Percentiles rank a stretch among this genome's conserved stretches.
Evolutionary conservation across 2,888 invertebrate genomes (phyloP).

Genomic region (Argynnis bischoffii): DNA sequence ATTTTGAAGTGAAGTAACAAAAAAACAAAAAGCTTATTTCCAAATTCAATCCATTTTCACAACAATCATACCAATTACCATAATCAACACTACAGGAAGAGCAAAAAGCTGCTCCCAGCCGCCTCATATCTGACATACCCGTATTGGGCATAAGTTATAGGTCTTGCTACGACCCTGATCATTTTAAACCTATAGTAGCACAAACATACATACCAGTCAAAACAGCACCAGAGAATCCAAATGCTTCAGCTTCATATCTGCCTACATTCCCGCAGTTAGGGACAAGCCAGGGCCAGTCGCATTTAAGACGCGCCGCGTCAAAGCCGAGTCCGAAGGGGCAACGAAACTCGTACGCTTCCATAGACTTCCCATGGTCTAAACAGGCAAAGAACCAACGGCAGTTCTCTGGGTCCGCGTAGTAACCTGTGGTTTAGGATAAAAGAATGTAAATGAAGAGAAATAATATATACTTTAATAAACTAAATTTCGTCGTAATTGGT

Average conservation of each 20-base stretch:
- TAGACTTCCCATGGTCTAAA: slow-evolving; percentile 85
- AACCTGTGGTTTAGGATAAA: slow-evolving; percentile 73
- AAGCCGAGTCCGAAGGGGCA: slow-evolving; percentile 91
- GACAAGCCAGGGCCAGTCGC: slow-evolving; percentile 92
- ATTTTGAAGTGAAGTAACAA: no score
- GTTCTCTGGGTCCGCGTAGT: slow-evolving; percentile 90
- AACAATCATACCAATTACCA: no score
- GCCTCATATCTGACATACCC: no score
- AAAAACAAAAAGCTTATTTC: no score
- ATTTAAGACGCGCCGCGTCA: slow-evolving; percentile 86
- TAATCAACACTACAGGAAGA: no score
- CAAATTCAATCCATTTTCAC: no score
- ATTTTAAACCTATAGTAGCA: no score
- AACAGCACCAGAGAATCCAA: slow-evolving; percentile 69
- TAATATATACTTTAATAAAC: no score
- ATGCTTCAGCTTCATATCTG: slow-evolving; percentile 77
- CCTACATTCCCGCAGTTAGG: slow-evolving; percentile 83
- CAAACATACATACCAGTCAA: slow-evolving; percentile 58
- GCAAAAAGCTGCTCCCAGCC: no score
- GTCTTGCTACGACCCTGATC: no score
- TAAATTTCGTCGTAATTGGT: no score
- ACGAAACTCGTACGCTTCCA: slow-evolving; percentile 90
- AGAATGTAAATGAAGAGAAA: neutral
- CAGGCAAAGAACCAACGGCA: slow-evolving; percentile 93
- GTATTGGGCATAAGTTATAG: no score